These are phyloP conservation scores for Atherinosoma microstoma DNA, from an alignment of 2,797 vertebrate species.

Conservation along the genomic window DNA sequence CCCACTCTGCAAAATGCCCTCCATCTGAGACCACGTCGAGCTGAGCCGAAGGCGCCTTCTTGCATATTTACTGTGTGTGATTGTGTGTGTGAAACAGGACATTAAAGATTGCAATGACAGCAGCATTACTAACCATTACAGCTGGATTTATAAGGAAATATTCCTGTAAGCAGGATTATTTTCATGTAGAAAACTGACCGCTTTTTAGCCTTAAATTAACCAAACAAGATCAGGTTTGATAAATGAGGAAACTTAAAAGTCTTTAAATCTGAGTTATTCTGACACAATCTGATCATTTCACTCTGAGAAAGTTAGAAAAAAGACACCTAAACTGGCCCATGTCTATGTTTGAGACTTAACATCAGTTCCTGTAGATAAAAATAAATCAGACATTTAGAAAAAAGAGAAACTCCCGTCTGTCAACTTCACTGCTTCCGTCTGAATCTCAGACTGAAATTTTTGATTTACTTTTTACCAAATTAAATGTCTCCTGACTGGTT, in stretches of 20 bases:
- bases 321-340: background rate
- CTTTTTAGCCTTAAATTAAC: background rate
- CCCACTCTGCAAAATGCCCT: constrained; percentile 42
- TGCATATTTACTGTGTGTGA: constrained; percentile 10
- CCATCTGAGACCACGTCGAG: constrained; percentile 11
- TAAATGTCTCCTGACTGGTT: too few relatives aligned
- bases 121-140: background rate
- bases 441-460: background rate
- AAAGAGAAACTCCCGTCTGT: too few relatives aligned
- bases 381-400: too few relatives aligned
- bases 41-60: constrained; percentile 8
- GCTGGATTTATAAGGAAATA: background rate
- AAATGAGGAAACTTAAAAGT: background rate
- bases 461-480: background rate
- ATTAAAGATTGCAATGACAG: background rate
- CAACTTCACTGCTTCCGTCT: too few relatives aligned
- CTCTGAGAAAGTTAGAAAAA: background rate
- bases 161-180: background rate
- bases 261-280: background rate
- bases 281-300: background rate
- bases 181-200: background rate
- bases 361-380: too few relatives aligned
- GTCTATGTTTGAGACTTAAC: too few relatives aligned
- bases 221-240: background rate
- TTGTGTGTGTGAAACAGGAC: background rate